Evolutionary conservation across 2,797 vertebrate species (phyloP).

Genomic region (Coregonus sp.): DNA sequence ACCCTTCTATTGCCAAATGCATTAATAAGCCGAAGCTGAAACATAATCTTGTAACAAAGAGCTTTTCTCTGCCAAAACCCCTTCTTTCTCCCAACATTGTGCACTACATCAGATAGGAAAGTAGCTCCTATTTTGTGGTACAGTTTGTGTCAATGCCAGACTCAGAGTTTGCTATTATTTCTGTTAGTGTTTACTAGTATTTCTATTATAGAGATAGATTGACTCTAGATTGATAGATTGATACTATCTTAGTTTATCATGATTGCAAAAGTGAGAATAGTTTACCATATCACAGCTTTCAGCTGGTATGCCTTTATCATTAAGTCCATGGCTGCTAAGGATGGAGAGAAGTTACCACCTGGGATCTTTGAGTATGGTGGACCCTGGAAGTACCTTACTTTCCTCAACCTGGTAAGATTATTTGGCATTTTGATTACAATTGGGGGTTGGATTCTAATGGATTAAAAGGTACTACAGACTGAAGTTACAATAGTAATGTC

Average conservation of each 20-base stretch:
- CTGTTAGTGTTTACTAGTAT: background rate
- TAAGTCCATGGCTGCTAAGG: constrained; percentile 55
- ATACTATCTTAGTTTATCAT: constrained; percentile 53
- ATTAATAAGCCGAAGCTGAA: constrained; percentile 47
- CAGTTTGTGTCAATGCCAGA: background rate
- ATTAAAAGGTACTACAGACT: background rate
- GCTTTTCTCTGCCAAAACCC: constrained; percentile 17
- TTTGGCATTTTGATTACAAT: background rate
- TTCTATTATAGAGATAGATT: background rate
- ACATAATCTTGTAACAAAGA: constrained; percentile 64
- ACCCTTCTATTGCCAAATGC: constrained; percentile 27
- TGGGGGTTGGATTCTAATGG: background rate
- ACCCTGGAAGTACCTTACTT: constrained; percentile 89
- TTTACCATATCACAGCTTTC: constrained; percentile 77
- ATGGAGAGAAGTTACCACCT: constrained; percentile 60
- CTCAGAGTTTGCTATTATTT: background rate
- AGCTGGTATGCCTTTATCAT: constrained; percentile 81
- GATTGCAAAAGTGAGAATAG: constrained; percentile 51
- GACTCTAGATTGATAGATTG: background rate
- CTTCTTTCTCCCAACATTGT: constrained; percentile 10
- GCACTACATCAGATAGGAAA: constrained; percentile 10
- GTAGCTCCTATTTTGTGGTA: constrained; percentile 6
- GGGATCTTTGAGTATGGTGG: constrained; percentile 81
- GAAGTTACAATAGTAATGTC: background rate
- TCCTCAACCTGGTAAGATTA: constrained; percentile 88